These are phyloP conservation scores for Gallinago undulata DNA, from an alignment of 2,113 vertebrate genomes.

Conservation along the genomic window DNA sequence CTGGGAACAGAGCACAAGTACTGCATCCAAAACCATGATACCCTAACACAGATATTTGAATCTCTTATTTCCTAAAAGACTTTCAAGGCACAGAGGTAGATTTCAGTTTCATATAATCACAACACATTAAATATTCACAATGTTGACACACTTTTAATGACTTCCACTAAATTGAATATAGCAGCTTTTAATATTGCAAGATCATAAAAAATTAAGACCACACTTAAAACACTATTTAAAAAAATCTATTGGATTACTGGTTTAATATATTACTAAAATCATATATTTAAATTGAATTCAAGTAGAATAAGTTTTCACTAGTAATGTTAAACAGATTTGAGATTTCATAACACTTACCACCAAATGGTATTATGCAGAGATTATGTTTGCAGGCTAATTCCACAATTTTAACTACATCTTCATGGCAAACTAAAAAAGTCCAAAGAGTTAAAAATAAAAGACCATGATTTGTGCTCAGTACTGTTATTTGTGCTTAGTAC, in stretches of 20 bases:
- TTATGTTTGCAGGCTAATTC: constrained; percentile 94
- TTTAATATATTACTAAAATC: not conserved
- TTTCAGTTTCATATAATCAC: not conserved
- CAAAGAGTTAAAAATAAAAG: constrained; percentile 9
- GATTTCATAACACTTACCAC: constrained; percentile 82
- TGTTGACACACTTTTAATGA: not conserved
- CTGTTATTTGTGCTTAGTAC: not conserved
- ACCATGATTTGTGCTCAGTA: not conserved
- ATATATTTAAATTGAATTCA: not conserved
- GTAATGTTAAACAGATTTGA: not conserved
- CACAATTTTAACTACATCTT: constrained; percentile 95
- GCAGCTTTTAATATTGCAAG: not conserved
- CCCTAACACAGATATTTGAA: not conserved
- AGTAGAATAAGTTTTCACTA: not conserved
- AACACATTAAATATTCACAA: not conserved
- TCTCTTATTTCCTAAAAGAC: not conserved
- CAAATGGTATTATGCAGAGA: constrained; percentile 95
- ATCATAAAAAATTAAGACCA: not conserved
- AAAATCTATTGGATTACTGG: not conserved
- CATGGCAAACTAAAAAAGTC: constrained; percentile 84
- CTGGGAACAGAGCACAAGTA: not conserved
- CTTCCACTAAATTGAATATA: not conserved
- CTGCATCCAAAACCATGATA: not conserved
- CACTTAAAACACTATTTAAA: not conserved
- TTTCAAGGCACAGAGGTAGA: not conserved